Evolutionary conservation across 2,113 vertebrate genomes (phyloP).

Genomic region (Colinus virginianus): DNA sequence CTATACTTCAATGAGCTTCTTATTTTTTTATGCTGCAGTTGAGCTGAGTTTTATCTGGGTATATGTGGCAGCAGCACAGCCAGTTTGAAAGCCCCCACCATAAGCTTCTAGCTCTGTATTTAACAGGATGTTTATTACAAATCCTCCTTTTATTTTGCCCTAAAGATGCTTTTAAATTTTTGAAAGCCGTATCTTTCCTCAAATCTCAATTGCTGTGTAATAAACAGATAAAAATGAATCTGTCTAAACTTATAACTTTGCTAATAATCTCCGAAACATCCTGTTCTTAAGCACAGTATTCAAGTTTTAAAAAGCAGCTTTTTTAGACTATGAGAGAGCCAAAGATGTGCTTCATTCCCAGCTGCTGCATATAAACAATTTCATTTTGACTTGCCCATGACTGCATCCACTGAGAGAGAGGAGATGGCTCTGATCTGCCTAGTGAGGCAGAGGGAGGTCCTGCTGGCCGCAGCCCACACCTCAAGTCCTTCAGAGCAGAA

Average conservation of each 20-base stretch:
- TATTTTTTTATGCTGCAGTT: background rate
- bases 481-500: background rate
- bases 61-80: background rate
- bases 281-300: background rate
- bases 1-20: background rate
- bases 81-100: background rate
- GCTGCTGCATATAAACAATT: background rate
- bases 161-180: conserved; percentile 17
- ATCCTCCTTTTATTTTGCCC: conserved; percentile 11
- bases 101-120: conserved; percentile 4
- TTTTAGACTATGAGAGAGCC: background rate
- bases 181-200: background rate
- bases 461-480: rapidly evolving
- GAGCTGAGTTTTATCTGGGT: background rate
- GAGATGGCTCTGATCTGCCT: background rate
- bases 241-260: conserved; percentile 21
- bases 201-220: conserved; percentile 4
- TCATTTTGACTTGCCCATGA: background rate
- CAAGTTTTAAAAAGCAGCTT: background rate
- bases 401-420: background rate
- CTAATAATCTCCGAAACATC: conserved; percentile 11
- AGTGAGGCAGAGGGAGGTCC: rapidly evolving
- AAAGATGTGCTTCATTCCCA: conserved; percentile 16
- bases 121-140: conserved; percentile 13
- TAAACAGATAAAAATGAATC: conserved; percentile 46